Evolutionary conservation across 2,113 vertebrate genomes (phyloP), one percentile per base, ranked within the genome.

Genomic region (Syrrhaptes paradoxus): DNA sequence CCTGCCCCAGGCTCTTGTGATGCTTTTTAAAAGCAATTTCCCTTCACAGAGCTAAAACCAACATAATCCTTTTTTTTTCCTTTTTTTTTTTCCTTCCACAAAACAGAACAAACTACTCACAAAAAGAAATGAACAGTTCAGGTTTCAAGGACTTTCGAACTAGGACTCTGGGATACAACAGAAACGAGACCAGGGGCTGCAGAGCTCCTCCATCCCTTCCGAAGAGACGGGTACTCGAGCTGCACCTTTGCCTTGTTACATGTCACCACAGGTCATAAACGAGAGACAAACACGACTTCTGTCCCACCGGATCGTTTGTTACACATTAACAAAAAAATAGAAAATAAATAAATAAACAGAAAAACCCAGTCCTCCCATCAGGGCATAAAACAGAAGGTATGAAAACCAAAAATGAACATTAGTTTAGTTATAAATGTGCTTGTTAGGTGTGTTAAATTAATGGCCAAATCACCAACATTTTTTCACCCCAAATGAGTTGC

Each of bases 331-430:
- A 91, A 92, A 97, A 76, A 74, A 79, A 76, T 43, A 87, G 14
- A 85, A 89, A 87, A 66, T 13, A 45, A 89, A 46, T 96, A 95
- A 96, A 96, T 41, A 97, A 66, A 96, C 84, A 90, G 95, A 75
- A 89, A 96, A 97, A 85, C 93, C 92, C 93, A 96, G 94, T 93
- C 93, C 97, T 97, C 95, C 96, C 94, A 88, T 93, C 55, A 95
- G 95, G 96, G 94, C 72, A 97, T 92, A 94, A 97, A 97, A 98
- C 97, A 97, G 91, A 97, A 96, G 90, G 93, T 97, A 96, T 94
- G 93, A 95, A 97, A 98, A 97, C 48, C 90, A 96, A 97, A 97
- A 96, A 96, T 96, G 96, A 97, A 95, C 83, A 25, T 96, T 97
- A 93, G 75, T 97, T 98, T 97, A 92, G 89, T 92, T 96, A 90